Conservation (phyloP, 1,140 invertebrate species). For the Heliconius nattereri region DNA sequence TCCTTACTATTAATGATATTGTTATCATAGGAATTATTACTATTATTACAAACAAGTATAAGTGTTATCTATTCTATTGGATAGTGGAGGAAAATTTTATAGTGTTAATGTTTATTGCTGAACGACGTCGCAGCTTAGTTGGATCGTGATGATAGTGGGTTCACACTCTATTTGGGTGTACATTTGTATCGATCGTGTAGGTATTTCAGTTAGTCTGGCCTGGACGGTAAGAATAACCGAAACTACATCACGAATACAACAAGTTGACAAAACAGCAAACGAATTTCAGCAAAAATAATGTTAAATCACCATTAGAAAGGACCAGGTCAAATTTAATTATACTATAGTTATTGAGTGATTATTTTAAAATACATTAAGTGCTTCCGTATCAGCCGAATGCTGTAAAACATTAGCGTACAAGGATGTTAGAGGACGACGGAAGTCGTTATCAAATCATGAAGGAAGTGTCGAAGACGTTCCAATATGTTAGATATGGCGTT, state of each 20-base stretch:
- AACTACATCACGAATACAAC: too few species aligned
- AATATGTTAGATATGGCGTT: constrained; percentile 41
- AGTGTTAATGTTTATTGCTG: background rate
- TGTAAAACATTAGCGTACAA: constrained; percentile 65
- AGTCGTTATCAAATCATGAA: constrained; percentile 75
- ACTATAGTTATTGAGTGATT: constrained; percentile 36
- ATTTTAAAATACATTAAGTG: constrained; percentile 46
- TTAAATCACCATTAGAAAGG: background rate
- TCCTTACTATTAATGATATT: constrained; percentile 80
- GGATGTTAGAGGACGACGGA: constrained; percentile 72
- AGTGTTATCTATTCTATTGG: constrained; percentile 63
- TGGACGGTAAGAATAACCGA: too few species aligned
- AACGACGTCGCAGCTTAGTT: background rate
- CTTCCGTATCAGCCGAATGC: constrained; percentile 62
- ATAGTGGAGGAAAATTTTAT: constrained; percentile 60
- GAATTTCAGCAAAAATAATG: background rate
- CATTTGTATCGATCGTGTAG: background rate
- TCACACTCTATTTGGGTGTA: too few species aligned
- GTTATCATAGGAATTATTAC: constrained; percentile 78
- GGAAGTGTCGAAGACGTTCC: constrained; percentile 63
- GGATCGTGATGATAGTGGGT: background rate
- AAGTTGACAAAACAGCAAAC: background rate
- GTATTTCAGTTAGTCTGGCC: too few species aligned
- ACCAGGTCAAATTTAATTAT: constrained; percentile 3
- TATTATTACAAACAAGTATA: constrained; percentile 71